Evolutionary conservation across 2,797 vertebrate genomes (phyloP).

Genomic region (Lagocephalus sceleratus): DNA sequence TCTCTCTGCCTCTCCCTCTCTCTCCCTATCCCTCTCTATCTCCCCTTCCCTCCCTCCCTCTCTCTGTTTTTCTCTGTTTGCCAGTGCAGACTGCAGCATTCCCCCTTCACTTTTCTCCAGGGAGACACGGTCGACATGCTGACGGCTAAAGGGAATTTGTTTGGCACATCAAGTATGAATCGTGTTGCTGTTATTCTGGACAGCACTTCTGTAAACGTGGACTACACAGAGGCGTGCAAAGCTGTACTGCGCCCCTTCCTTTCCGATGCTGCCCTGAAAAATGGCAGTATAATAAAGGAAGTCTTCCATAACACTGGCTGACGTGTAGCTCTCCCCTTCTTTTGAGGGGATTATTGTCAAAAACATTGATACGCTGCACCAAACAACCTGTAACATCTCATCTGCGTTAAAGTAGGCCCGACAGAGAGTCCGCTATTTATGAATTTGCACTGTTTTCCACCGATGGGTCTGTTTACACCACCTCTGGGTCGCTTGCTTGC

Average conservation of each 20-base stretch:
- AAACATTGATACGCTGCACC: too few species aligned
- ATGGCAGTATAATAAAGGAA: too few species aligned
- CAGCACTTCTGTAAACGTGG: constrained; percentile 26
- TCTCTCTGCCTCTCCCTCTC: too few species aligned
- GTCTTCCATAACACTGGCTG: too few species aligned
- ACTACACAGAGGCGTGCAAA: constrained; percentile 7
- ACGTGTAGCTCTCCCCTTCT: too few species aligned
- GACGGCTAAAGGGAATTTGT: constrained; percentile 56
- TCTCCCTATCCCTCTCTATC: neutral
- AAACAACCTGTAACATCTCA: too few species aligned
- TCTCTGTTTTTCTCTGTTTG: constrained; percentile 29
- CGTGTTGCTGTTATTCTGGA: constrained; percentile 43
- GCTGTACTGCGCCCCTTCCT: neutral
- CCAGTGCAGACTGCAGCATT: constrained; percentile 28
- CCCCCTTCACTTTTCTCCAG: constrained; percentile 26
- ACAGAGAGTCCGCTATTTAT: too few species aligned
- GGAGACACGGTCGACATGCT: constrained; percentile 46
- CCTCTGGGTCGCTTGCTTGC: too few species aligned
- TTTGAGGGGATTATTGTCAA: too few species aligned
- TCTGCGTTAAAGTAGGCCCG: too few species aligned
- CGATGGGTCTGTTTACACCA: too few species aligned
- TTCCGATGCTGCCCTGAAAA: constrained; percentile 1
- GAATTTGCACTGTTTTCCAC: too few species aligned
- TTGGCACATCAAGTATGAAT: constrained; percentile 55
- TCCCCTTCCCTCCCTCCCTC: constrained; percentile 1